Conservation (phyloP, 2,113 vertebrate species). For the Stigmatopora nigra region DNA sequence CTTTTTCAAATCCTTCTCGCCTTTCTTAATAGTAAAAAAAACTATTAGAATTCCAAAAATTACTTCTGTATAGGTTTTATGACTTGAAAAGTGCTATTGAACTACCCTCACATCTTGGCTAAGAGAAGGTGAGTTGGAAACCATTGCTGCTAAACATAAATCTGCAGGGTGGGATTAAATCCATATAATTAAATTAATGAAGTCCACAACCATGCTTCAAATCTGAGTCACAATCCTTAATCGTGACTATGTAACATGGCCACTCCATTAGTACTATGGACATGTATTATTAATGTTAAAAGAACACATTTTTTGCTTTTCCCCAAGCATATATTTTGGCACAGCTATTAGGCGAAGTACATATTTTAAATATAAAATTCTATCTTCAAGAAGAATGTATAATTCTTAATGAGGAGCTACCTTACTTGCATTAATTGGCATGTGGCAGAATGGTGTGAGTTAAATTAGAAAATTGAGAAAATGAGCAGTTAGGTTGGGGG, state of each 20-base stretch:
- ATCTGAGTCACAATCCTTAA: background rate
- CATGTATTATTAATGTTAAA: constrained; percentile 34
- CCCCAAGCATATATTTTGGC: constrained; percentile 7
- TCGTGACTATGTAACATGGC: background rate
- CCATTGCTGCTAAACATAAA: constrained; percentile 30
- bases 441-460: constrained; percentile 34
- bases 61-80: constrained; percentile 47
- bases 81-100: constrained; percentile 61
- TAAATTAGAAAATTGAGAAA: constrained; percentile 41
- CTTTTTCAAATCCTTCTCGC: constrained; percentile 34
- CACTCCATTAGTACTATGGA: constrained; percentile 11
- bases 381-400: background rate
- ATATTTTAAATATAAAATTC: background rate
- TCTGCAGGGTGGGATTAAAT: constrained; percentile 3
- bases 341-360: constrained; percentile 9
- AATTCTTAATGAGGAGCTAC: background rate
- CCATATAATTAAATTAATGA: constrained; percentile 26
- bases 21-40: constrained; percentile 19
- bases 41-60: constrained; percentile 46
- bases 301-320: constrained; percentile 36
- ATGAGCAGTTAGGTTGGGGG: constrained; percentile 16
- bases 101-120: constrained; percentile 41
- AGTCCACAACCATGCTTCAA: constrained; percentile 19
- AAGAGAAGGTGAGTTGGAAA: constrained; percentile 9
- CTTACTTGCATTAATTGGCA: constrained; percentile 30